Base-by-base conservation (phyloP, 2,888 invertebrate species). In the Epistrophella euchroma region DNA sequence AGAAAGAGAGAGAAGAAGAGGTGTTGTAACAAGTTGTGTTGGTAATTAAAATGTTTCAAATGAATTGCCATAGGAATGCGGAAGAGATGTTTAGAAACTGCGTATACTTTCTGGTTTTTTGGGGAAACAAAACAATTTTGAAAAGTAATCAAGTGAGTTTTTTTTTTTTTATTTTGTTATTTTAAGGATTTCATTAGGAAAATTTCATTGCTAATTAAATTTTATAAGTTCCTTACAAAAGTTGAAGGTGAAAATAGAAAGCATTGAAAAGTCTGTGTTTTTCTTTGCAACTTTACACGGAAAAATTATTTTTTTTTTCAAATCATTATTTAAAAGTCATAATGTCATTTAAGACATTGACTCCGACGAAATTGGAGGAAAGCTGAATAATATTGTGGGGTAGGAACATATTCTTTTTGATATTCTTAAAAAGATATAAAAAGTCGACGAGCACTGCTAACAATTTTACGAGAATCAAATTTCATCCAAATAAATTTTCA, bases 21-120 rank as follows among this genome's bases (percentile, higher is more conserved):
- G 50, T 62, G 40, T 62, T 52, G 52, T 52, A 52, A 52, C 52
- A 52, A 52, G 35, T 37, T 45, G 37, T 47, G 68, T 52, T 76
- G 76, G 81, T 68, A 85, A 85, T 81, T 81, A 85, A 85, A 81
- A 76, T 76, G 76, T 50, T 76, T 50, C 62, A 73, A 85, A 80
- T 72, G 75, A 80, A 76, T 71, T 85, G 60, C 37, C 62, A 22
- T 52, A 25, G 35, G 22, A 32, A 43, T 22, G 71, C 15, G 25
- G 45, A n/a, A 32, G 75, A 66, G 40, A 35, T 64, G 58, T 45
- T 28, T 22, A 71, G 52, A 58, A 72, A 73, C 70, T 68, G 25
- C 15, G 40, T 73, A 45, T 17, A 17, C 9, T 10, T 55, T 58
- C 19, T 58, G 35, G 28, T 25, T 58, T 25, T 58, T 58, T 35